Conservation (phyloP, 2,113 vertebrate genomes). For the Epinephelus fuscoguttatus region DNA sequence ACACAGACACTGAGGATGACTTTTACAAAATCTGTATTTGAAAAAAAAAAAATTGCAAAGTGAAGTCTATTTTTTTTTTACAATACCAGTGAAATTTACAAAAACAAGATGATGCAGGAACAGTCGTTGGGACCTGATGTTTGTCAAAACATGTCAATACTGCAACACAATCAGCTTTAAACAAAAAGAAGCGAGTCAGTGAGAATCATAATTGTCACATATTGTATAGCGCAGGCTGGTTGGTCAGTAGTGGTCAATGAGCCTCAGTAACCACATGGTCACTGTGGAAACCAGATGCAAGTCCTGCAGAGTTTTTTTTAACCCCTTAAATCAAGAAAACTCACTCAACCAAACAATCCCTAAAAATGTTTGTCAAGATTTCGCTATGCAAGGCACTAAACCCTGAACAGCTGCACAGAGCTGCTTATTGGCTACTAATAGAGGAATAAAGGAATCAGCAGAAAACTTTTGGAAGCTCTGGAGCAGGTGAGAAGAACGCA, state of each 20-base stretch:
- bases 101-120: conserved; percentile 54
- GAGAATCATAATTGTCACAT: conserved; percentile 8
- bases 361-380: not conserved
- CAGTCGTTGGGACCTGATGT: conserved; percentile 3
- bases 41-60: conserved; percentile 64
- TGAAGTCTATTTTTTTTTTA: conserved; percentile 67
- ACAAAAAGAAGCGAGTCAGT: conserved; percentile 5
- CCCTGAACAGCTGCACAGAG: conserved; percentile 8
- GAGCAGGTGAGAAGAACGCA: not conserved
- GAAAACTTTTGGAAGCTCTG: conserved; percentile 2
- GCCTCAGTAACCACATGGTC: not conserved
- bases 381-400: conserved; percentile 24
- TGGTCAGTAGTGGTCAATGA: conserved; percentile 61
- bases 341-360: not conserved
- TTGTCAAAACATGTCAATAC: conserved; percentile 41
- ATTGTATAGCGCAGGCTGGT: conserved; percentile 16
- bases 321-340: conserved; percentile 13
- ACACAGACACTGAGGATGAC: not conserved
- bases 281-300: not conserved
- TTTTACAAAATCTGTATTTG: conserved; percentile 83
- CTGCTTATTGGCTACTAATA: not conserved
- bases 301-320: not conserved
- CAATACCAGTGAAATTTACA: conserved; percentile 79
- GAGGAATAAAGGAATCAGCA: not conserved
- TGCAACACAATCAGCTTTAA: conserved; percentile 49